These are phyloP conservation scores for Tichodroma muraria DNA, from an alignment of 2,113 vertebrate genomes.

Conservation along the genomic window DNA sequence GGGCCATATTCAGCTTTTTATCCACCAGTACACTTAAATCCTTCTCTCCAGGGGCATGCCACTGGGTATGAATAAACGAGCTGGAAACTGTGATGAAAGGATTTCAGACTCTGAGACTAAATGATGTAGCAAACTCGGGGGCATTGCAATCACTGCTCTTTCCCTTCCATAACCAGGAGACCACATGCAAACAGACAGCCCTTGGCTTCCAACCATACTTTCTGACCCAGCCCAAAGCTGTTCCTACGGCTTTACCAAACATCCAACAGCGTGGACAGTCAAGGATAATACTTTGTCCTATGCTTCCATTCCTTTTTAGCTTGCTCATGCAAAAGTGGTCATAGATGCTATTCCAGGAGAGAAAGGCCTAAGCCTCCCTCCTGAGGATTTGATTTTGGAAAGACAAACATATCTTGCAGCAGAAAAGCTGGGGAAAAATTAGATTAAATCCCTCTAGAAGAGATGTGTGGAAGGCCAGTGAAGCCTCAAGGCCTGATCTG, in stretches of 20 bases:
- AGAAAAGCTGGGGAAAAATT: background rate
- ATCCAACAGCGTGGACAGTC: background rate
- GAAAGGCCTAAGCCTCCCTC: background rate
- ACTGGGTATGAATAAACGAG: background rate
- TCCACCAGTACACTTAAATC: background rate
- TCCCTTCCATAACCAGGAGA: background rate
- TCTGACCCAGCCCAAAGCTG: background rate
- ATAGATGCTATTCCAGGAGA: background rate
- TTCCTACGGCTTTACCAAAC: background rate
- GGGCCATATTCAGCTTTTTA: background rate
- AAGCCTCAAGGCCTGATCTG: background rate
- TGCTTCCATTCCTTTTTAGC: background rate
- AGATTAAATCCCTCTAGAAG: background rate
- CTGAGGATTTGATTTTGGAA: background rate
- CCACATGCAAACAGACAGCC: background rate
- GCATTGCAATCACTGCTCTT: background rate
- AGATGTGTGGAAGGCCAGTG: background rate
- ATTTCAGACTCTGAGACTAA: background rate
- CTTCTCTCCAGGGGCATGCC: background rate
- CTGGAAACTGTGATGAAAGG: background rate
- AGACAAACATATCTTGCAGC: background rate
- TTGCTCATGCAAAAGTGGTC: background rate
- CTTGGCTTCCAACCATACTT: background rate
- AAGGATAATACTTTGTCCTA: background rate
- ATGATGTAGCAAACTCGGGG: fast-evolving